These are phyloP conservation scores for Polyommatus iphigenia DNA, from an alignment of 2,888 invertebrate genomes.

Conservation along the genomic window DNA sequence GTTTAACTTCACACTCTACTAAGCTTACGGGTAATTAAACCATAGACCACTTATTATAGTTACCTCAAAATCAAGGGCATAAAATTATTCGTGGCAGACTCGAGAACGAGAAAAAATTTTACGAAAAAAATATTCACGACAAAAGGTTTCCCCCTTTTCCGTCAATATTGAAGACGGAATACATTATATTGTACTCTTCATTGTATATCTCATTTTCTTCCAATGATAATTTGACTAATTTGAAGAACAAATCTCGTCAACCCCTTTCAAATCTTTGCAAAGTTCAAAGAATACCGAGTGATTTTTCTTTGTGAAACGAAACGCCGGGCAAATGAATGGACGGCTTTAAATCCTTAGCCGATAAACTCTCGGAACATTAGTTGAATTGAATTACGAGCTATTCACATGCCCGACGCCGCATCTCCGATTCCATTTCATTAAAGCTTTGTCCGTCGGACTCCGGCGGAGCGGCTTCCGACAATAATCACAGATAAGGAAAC, in stretches of 20 bases:
- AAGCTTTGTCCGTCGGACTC: conserved; percentile 44
- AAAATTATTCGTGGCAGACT: background rate
- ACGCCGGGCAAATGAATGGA: conserved; percentile 18
- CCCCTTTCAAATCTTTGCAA: background rate
- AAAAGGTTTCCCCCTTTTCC: background rate
- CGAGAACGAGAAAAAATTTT: background rate
- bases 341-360: conserved; percentile 24
- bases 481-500: conserved; percentile 66
- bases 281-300: conserved; percentile 4
- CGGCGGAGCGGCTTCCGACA: conserved; percentile 57
- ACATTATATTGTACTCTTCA: background rate
- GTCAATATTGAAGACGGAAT: background rate
- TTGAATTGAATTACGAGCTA: conserved; percentile 33
- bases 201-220: background rate
- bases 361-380: conserved; percentile 26
- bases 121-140: background rate
- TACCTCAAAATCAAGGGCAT: background rate
- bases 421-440: conserved; percentile 43
- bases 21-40: background rate
- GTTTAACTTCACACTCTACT: background rate
- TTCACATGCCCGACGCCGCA: conserved; percentile 31
- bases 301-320: conserved; percentile 7
- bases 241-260: background rate
- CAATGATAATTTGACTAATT: background rate
- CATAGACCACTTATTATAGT: no score